Evolutionary conservation across 2,113 vertebrate species (phyloP).

Genomic region (Chionis minor): DNA sequence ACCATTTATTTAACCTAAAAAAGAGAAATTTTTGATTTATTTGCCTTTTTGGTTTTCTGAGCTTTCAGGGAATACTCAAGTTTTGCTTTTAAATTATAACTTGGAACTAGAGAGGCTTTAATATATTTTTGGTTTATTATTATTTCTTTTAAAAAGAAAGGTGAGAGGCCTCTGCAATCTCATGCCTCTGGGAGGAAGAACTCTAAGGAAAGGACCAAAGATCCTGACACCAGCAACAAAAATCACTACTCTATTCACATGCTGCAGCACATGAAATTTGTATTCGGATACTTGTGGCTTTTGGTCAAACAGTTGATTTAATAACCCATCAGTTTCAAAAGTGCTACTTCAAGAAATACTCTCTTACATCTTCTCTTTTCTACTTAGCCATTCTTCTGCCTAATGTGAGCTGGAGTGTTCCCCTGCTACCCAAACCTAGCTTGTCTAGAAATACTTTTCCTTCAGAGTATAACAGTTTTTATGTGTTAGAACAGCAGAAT

Average conservation of each 20-base stretch:
- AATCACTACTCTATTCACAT: background rate
- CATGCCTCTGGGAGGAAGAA: background rate
- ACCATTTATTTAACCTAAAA: background rate
- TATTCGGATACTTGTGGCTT: background rate
- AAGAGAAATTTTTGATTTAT: background rate
- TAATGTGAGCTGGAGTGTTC: background rate
- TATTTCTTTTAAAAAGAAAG: conserved; percentile 11
- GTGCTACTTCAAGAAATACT: background rate
- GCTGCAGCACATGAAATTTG: background rate
- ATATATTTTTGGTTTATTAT: conserved; percentile 4
- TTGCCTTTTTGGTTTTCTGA: conserved; percentile 24
- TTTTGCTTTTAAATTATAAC: background rate
- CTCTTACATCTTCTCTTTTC: background rate
- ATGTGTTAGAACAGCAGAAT: conserved; percentile 12
- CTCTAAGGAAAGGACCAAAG: background rate
- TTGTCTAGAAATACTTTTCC: conserved; percentile 1
- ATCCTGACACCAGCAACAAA: background rate
- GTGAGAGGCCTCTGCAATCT: background rate
- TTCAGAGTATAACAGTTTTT: conserved; percentile 6
- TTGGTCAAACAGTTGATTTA: background rate
- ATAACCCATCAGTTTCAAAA: background rate
- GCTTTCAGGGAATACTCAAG: background rate
- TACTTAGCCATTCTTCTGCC: background rate
- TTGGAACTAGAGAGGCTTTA: background rate
- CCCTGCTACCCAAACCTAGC: background rate